phyloP scores from a whole-genome alignment of 2,113 vertebrate species.

The Oryzias celebensis region DNA sequence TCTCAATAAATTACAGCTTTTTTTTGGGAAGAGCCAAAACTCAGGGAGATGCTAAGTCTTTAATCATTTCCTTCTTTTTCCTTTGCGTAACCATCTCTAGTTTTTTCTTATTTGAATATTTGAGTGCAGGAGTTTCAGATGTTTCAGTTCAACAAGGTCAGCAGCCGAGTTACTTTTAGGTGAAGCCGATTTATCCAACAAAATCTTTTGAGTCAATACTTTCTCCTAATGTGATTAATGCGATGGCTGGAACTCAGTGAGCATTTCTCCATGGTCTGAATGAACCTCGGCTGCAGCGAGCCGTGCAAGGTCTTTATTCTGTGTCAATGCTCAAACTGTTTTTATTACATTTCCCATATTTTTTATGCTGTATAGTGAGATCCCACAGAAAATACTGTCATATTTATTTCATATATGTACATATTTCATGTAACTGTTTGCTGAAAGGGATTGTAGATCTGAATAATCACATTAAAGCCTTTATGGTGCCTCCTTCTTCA shows the following conservation, averaged over 20 bases:
- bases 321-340: background rate
- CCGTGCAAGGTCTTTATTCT: background rate
- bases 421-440: too few species aligned
- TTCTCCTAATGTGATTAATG: background rate
- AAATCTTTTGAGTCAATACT: background rate
- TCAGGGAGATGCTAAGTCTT: constrained; percentile 5
- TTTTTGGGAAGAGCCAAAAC: background rate
- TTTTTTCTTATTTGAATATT: background rate
- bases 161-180: background rate
- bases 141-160: background rate
- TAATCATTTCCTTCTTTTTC: background rate
- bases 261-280: background rate
- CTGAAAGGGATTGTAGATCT: too few species aligned
- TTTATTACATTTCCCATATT: background rate
- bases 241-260: background rate
- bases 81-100: background rate
- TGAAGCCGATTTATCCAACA: too few species aligned
- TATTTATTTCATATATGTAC: too few species aligned
- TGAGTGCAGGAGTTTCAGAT: background rate
- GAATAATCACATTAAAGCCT: too few species aligned
- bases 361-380: background rate
- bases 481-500: too few species aligned
- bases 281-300: background rate
- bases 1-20: background rate
- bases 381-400: too few species aligned